phyloP scores from a whole-genome alignment of 2,113 vertebrate genomes.

The Pristiophorus japonicus region DNA sequence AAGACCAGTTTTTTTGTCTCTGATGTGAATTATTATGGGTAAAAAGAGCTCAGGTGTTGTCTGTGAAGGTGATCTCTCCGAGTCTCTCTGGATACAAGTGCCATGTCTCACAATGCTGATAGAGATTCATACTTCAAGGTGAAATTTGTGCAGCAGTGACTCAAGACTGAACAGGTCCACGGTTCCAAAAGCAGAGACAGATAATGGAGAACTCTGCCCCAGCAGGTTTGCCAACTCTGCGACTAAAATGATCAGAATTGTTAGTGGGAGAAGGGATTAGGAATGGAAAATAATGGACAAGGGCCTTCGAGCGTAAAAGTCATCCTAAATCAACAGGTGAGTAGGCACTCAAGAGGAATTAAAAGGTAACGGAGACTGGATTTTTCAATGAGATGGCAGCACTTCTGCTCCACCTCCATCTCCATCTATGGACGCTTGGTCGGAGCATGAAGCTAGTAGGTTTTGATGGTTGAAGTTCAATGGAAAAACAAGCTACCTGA shows the following conservation, averaged over 20 bases:
- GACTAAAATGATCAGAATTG: neutral
- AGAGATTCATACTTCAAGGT: neutral
- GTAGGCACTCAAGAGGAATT: neutral
- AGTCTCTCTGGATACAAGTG: neutral
- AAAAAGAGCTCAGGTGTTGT: neutral
- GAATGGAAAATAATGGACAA: neutral
- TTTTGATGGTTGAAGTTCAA: neutral
- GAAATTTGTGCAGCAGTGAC: neutral
- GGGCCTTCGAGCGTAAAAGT: neutral
- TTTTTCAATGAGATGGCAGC: neutral
- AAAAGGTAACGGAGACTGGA: neutral
- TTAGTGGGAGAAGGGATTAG: neutral
- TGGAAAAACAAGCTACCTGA: constrained; percentile 63
- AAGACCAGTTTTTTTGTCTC: neutral
- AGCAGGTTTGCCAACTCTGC: neutral
- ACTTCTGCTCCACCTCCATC: neutral
- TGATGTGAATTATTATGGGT: neutral
- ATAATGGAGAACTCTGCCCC: neutral
- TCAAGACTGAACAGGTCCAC: no score
- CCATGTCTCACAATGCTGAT: neutral
- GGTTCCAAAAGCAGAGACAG: neutral
- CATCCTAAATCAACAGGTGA: neutral
- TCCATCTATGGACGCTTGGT: neutral
- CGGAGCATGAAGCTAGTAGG: neutral
- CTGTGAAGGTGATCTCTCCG: neutral